Conservation (phyloP, 2,888 invertebrate species). For the Syrista parreyssii region DNA sequence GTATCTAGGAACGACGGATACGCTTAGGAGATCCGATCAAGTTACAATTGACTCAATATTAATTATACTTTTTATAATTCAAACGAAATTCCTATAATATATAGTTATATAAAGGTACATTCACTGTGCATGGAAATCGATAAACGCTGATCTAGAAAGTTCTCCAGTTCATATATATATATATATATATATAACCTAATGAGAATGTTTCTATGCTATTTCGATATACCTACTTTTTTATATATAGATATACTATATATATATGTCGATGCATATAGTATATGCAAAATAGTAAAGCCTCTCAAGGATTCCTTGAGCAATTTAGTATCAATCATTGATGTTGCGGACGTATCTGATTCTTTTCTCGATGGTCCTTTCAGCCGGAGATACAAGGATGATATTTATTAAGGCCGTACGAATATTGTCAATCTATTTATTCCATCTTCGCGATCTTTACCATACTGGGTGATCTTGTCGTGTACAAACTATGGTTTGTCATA, state of each 20-base stretch:
- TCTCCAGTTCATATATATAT: not conserved
- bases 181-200: not conserved
- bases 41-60: not conserved
- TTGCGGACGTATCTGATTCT: not conserved
- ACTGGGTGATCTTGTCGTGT: not conserved
- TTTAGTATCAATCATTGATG: not conserved
- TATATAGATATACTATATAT: not conserved
- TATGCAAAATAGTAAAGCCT: not conserved
- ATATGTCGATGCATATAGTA: not conserved
- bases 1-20: not conserved
- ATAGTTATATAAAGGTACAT: not conserved
- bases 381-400: not conserved
- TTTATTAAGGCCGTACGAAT: not conserved
- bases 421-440: not conserved
- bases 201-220: not conserved
- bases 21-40: not conserved
- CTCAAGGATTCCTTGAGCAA: not conserved
- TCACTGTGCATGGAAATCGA: not conserved
- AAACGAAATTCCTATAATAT: not conserved
- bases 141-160: not conserved
- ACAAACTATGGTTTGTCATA: not conserved
- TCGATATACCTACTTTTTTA: not conserved
- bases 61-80: not conserved
- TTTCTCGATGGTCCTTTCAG: not conserved
- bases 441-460: not conserved